Conservation (phyloP, 2,113 vertebrate genomes). For the Indicator maculatus region DNA sequence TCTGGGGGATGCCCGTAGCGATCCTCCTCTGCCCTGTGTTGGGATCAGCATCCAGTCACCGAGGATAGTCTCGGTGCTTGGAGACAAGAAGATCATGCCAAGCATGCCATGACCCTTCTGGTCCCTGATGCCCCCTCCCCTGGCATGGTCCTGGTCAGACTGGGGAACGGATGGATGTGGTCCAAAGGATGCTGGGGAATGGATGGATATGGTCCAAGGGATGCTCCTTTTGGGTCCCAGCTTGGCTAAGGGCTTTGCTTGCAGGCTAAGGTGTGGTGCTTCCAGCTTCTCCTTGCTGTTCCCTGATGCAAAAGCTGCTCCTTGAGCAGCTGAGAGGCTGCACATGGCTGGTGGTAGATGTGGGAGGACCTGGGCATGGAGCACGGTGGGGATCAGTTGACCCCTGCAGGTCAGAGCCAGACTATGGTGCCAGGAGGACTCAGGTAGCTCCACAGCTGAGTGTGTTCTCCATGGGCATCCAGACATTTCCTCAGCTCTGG, state of each 20-base stretch:
- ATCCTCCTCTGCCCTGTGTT: not conserved
- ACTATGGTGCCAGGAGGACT: accelerated
- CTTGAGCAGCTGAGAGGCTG: not conserved
- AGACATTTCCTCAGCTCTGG: accelerated
- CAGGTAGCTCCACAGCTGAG: accelerated
- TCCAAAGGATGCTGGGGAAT: not conserved
- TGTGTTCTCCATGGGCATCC: not conserved
- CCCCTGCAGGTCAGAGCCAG: accelerated
- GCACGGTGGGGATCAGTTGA: accelerated
- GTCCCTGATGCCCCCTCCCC: not conserved
- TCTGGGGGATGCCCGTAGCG: accelerated
- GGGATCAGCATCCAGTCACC: not conserved
- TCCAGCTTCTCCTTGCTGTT: not conserved
- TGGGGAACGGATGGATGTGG: accelerated
- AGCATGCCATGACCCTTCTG: accelerated
- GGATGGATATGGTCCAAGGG: not conserved
- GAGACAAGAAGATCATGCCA: accelerated
- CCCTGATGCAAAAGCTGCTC: not conserved
- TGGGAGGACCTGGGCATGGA: accelerated
- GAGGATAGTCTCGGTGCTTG: accelerated
- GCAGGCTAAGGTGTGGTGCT: not conserved
- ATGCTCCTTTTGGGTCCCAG: not conserved
- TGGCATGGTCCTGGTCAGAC: accelerated
- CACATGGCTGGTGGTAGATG: accelerated
- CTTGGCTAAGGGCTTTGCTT: accelerated